Conservation (phyloP, 2,113 vertebrate species). For the Petrocephalus microphthalmus region DNA sequence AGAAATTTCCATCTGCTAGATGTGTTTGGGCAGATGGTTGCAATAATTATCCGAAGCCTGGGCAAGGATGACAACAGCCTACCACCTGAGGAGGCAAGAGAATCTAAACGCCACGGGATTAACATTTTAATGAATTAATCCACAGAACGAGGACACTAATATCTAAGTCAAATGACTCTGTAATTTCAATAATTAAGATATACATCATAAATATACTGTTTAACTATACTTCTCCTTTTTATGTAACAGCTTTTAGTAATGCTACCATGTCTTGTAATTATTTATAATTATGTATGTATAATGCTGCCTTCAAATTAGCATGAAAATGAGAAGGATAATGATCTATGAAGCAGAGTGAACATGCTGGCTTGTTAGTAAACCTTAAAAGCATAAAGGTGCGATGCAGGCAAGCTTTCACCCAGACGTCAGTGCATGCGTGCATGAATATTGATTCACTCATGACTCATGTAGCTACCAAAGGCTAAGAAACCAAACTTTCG, state of each 20-base stretch:
- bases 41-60: background rate
- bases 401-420: background rate
- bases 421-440: background rate
- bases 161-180: background rate
- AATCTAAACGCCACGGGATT: background rate
- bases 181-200: conserved; percentile 3
- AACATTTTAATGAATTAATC: conserved; percentile 2
- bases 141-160: background rate
- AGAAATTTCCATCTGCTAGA: conserved; percentile 2
- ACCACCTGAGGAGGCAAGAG: background rate
- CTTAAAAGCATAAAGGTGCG: background rate
- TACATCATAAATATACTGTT: background rate
- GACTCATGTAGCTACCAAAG: background rate
- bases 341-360: background rate
- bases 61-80: background rate
- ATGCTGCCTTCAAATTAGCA: background rate
- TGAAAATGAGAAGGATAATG: background rate
- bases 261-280: background rate
- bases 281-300: background rate
- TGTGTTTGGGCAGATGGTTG: background rate
- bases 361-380: background rate
- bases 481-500: background rate
- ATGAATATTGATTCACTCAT: background rate
- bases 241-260: background rate
- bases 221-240: background rate